Evolutionary conservation across 2,888 invertebrate genomes (phyloP), one percentile per base, ranked within the genome.

Genomic region (Tachystola acroxantha): DNA sequence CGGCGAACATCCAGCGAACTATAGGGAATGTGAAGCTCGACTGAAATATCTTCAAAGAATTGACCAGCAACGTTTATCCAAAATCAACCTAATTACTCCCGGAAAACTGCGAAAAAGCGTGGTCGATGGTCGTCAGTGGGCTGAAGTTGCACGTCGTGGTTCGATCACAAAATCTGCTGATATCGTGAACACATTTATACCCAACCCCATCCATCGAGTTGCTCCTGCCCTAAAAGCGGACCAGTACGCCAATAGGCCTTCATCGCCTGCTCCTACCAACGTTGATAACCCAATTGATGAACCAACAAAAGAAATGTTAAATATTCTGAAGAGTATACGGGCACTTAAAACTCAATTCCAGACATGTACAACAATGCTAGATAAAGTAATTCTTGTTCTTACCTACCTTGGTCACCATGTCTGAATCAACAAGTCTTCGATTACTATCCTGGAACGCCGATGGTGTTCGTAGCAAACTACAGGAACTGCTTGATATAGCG

Each of bases 1-100:
- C 2, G 43, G 19, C 14, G 10, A 36, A 6, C 43, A 44, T 10
- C 40, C 43, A 0, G 43, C 40, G 1, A 44, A 40, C 26, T 43
- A 11, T n/a, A 22, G 39, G 1, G 28, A 40, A 13, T 44, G 37
- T 13, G 28, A 7, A 1, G 22, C 12, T 11, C 22, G 37, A 10
- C 25, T 10, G 2, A 14, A 5, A 2, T 37, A 37, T 10, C 22
- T 37, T 1, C n/a, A 40, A 6, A n/a, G 19, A 3, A 2, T 30
- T 2, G n/a, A 24, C 5, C 9, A 7, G n/a, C 5, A 2, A n/a
- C 24, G n/a, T n/a, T 1, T 24, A 2, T 2, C n/a, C n/a, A n/a
- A n/a, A n/a, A n/a, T n/a, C n/a, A n/a, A n/a, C n/a, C n/a, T n/a
- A n/a, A n/a, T n/a, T n/a, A n/a, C n/a, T n/a, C n/a, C n/a, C n/a